A percentile compares a stretch with the other conserved stretches of the same genome.
Evolutionary conservation across 2,797 vertebrate species (phyloP).

Genomic region (Tokudaia muenninki): DNA sequence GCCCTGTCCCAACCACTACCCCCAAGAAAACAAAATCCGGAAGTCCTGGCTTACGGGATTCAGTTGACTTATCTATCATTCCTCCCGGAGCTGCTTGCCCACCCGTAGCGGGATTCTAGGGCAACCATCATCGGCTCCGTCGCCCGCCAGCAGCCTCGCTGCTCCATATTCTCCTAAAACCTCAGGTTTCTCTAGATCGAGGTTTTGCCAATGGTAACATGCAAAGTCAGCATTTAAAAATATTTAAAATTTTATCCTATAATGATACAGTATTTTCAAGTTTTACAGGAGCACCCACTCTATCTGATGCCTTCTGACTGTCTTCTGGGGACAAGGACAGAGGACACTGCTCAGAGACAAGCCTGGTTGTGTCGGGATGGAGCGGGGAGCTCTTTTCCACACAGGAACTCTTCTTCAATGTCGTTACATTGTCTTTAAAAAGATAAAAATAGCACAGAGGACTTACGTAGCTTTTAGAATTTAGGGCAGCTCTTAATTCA

Average conservation of each 20-base stretch:
- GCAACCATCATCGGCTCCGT: neutral
- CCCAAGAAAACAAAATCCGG: neutral
- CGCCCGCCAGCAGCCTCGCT: neutral
- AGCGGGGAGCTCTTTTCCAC: neutral
- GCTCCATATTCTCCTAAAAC: neutral
- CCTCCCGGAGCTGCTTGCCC: neutral
- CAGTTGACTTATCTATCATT: neutral
- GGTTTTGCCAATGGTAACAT: neutral
- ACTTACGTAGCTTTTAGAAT: slow-evolving; percentile 66
- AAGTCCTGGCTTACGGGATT: neutral
- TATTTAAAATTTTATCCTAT: neutral
- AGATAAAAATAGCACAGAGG: slow-evolving; percentile 70
- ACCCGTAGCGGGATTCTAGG: neutral
- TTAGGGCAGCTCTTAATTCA: slow-evolving; percentile 75
- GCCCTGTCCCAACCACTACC: neutral
- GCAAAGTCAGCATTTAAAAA: slow-evolving; percentile 43
- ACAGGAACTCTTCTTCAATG: slow-evolving; percentile 48
- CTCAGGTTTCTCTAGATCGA: neutral
- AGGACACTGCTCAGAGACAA: neutral
- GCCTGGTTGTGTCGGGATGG: neutral
- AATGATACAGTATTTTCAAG: neutral
- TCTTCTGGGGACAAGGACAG: neutral
- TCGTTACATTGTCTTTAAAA: slow-evolving; percentile 62
- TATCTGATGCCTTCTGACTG: neutral
- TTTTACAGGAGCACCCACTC: neutral